Base-by-base conservation (phyloP, 92 coral and sea anemone species). In the Porites lobata region DNA sequence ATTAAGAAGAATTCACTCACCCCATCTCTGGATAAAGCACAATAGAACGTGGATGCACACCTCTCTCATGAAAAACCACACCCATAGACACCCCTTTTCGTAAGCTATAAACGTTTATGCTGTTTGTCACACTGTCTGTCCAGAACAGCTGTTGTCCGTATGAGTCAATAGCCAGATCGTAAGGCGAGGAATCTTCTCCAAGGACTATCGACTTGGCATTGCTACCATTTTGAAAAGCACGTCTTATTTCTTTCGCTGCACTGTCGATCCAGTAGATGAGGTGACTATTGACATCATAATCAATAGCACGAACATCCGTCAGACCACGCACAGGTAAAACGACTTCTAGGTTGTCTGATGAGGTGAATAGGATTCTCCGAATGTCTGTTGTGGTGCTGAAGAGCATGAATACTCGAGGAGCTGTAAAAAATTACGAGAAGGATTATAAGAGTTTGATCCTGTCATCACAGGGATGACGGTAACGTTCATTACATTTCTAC, bases 11-110 rank as follows among this genome's bases (percentile, higher is more conserved):
- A 12, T 12, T 9, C 10, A 66, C 98, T 90, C 63, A 97, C 99
- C 99, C 99, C 87, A 89, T 91, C 91, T 96, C 96, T 7, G 99
- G 98, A 66, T 87, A 81, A 85, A 97, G 81, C 9, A 93, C 96
- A 82, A 97, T 91, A 15, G 96, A 92, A 24, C 95, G 91, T 2
- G 99, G 99, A 47, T 38, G 51, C 50, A 87, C 92, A 1, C 70
- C 50, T 70, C 85, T 87, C 51, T 51, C 83, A 14, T 69, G 51
- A 47, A 89, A 83, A 22, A 95, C 94, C 53, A 86, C 89, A 14
- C 94, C 96, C 9, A 96, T 66, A 76, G 86, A 54, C 20, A 14
- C 83, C 50, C 81, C 76, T 58, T 66, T 69, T 86, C 79, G 87
- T 90, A 97, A 83, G 67, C 98, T 96, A 63, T 91, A 96, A 11